Conservation (phyloP, 1,140 invertebrate genomes). For the Pseudomyrmex dendroicus region DNA sequence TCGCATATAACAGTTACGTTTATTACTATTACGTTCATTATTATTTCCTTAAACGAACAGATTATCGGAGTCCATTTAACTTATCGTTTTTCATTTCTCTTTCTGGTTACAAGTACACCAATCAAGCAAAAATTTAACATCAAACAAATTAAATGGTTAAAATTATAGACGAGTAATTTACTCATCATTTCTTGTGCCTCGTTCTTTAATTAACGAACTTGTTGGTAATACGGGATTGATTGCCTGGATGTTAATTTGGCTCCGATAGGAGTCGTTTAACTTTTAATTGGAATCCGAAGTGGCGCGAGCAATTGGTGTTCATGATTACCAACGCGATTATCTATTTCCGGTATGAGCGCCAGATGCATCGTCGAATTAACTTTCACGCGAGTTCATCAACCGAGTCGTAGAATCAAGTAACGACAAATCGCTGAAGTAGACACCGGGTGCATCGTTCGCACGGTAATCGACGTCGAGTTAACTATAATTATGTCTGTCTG, state of each 20-base stretch:
- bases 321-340: constrained; percentile 62
- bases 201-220: constrained; percentile 54
- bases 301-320: constrained; percentile 50
- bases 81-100: background rate
- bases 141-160: background rate
- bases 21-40: too few species aligned
- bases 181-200: background rate
- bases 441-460: constrained; percentile 46
- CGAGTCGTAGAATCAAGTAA: constrained; percentile 50
- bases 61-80: background rate
- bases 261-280: constrained; percentile 68
- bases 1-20: too few species aligned
- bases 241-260: constrained; percentile 64
- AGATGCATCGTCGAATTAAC: constrained; percentile 64
- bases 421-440: constrained; percentile 61
- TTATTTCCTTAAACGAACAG: background rate
- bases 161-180: constrained; percentile 1
- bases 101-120: background rate
- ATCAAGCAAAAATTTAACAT: background rate
- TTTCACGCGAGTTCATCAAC: constrained; percentile 59
- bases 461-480: constrained; percentile 52
- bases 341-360: constrained; percentile 17
- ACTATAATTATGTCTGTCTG: constrained; percentile 55
- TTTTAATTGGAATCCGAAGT: constrained; percentile 67
- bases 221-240: constrained; percentile 59